Base-by-base conservation (phyloP, 2,888 invertebrate species). In the Notocelia uddmanniana region DNA sequence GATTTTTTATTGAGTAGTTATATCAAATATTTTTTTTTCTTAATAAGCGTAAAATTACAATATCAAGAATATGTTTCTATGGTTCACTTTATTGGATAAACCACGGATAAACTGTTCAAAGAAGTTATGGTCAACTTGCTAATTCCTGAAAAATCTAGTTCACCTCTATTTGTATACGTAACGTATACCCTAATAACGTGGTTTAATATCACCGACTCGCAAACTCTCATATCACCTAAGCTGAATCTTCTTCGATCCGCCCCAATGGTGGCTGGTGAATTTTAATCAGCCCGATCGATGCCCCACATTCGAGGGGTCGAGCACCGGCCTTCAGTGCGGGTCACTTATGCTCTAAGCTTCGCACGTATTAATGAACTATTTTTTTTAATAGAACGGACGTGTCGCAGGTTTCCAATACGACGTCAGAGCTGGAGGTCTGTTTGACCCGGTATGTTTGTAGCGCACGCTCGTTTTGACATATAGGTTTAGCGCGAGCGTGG, bases 211-310 rank as follows among this genome's bases (percentile, higher is more conserved):
- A n/a, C 8, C 45, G 6, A n/a, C 31, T 31, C 31, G n/a, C 37
- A 64, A 63, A 34, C 19, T 13, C 34, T 34, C 64, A 54, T 37
- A 64, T 37, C 52, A 37, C 21, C 64, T 64, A 54, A 52, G 37
- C 54, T 54, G 15, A 63, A 54, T 64, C 64, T 55, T 55, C 55
- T 64, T 64, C 64, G 64, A 64, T 54, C 34, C 64, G 64, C 64
- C 34, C 63, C 64, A 54, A 64, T 37, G 37, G 31, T 54, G 37
- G 54, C 34, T 64, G 63, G 64, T 64, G 64, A 64, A 64, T 64
- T 64, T 64, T 64, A 64, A 64, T 64, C 64, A 64, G 52, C n/a
- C 37, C 18, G 63, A 64, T 64, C 64, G 64, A 64, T 64, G 64
- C 23, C 64, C 64, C 34, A 64, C 64, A 64, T 64, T 34, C n/a